A percentile compares a stretch with the other conserved stretches of the same genome.
Conservation (phyloP, 2,113 vertebrate genomes). For the Corythaixoides concolor region DNA sequence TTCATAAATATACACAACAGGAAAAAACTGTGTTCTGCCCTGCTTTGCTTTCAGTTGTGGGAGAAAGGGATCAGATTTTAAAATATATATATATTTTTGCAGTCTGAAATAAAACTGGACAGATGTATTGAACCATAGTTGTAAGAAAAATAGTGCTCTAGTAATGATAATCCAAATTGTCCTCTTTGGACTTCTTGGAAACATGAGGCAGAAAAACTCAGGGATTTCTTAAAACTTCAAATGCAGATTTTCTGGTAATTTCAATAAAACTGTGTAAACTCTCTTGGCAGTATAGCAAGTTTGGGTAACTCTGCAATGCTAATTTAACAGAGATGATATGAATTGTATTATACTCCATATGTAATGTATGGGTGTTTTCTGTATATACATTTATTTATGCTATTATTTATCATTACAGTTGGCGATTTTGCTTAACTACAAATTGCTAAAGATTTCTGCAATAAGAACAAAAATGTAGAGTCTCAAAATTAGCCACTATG, state of each 20-base stretch:
- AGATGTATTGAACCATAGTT: background rate
- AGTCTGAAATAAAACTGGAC: background rate
- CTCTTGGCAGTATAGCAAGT: background rate
- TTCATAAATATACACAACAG: background rate
- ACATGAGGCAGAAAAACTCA: background rate
- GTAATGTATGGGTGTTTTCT: background rate
- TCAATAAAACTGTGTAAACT: background rate
- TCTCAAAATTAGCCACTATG: background rate
- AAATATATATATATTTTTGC: background rate
- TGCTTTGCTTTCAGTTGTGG: background rate
- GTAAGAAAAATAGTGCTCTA: background rate
- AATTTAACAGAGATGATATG: background rate
- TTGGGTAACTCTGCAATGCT: background rate
- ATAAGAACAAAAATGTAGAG: background rate
- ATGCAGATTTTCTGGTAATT: background rate
- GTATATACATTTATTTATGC: background rate
- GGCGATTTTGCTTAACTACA: background rate
- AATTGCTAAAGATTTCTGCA: background rate
- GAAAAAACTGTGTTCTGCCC: background rate
- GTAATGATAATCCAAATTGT: background rate
- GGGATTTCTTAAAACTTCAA: background rate
- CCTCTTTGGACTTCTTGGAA: background rate
- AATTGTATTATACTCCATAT: background rate
- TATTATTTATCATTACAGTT: constrained; percentile 9
- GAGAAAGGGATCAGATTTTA: background rate